Evolutionary conservation across 2,888 invertebrate genomes (phyloP), one percentile per base, ranked within the genome.

Genomic region (Megastigmus dorsalis): DNA sequence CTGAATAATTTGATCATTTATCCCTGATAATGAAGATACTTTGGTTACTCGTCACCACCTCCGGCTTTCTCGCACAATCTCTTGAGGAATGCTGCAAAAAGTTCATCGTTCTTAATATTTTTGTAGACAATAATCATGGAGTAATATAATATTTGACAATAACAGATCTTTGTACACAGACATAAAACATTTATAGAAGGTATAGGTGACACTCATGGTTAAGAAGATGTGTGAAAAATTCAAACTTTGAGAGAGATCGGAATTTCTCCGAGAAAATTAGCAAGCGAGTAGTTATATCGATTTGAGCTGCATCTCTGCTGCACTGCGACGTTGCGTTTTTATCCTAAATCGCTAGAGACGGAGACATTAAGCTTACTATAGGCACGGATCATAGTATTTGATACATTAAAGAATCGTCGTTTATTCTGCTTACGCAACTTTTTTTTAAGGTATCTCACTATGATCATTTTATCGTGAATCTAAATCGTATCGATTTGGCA

Each of bases 31-130:
- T 0, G 15, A 18, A 3, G 15, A 54, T 52, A 30, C 18, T 50
- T n/a, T 38, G 26, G n/a, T 55, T 62, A 63, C 6, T 69, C 65
- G 28, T 74, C 76, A 20, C 79, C 67, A 50, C 78, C 60, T n/a
- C n/a, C n/a, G 45, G 83, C 85, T 89, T 91, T 91, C 85, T 92
- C 93, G 89, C 94, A 94, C 93, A 97, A 93, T 91, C 92, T 93
- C 91, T 93, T 93, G 89, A 96, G 93, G 92, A 97, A 97, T 80
- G 84, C 87, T 88, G 83, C n/a, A 79, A 84, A 71, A 52, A 71
- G 65, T 33, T 48, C 2, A 23, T 9, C 41, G n/a, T n/a, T n/a
- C n/a, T 15, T 57, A n/a, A 38, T 6, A 36, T 10, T 57, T 38
- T 1, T 10, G 36, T 1, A 57, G 20, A 41, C 41, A 10, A 10